Base-by-base conservation (phyloP, 2,888 invertebrate genomes). In the Isoperla grammatica region DNA sequence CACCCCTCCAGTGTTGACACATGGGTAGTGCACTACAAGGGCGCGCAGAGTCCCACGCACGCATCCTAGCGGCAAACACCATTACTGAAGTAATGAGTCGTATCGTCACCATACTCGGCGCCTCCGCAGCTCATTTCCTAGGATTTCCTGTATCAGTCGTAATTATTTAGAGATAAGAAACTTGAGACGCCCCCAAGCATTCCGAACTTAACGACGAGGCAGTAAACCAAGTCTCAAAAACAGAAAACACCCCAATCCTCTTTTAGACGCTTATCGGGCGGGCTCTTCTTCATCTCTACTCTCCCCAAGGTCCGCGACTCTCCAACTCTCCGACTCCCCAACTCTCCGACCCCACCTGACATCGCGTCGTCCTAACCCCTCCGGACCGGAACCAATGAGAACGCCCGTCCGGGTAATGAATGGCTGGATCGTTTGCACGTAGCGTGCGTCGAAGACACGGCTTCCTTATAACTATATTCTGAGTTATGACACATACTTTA, bases 401-500 rank as follows among this genome's bases (percentile, higher is more conserved):
- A 37, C 37, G 37, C 37, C 53, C 17, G 17, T 53, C 29, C 5
- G 29, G 8, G 37, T 53, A 53, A 53, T 53, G 35, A 53, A 53
- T 53, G 53, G 53, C 40, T 8, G 20, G 37, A 53, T 53, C 53
- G 53, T 53, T 53, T 39, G 37, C 53, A 53, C 39, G 53, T 53
- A 53, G 37, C 45, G 29, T 15, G 29, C 29, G 49, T 50, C 49
- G 49, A 50, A 53, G 53, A 37, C 53, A 53, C 29, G 35, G 53
- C 53, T 53, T 53, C 53, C 39, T 37, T 53, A 39, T 53, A 37
- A 53, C 37, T 53, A 45, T 53, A 53, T 53, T 53, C 53, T 53
- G 39, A 53, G 53, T 53, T 53, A 53, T 39, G 53, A 39, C 19
- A 17, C 53, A 19, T n/a, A 17, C 53, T 11, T 15, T 2, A 20